Base-by-base conservation (phyloP, 2,113 vertebrate genomes). In the Equus przewalskii region DNA sequence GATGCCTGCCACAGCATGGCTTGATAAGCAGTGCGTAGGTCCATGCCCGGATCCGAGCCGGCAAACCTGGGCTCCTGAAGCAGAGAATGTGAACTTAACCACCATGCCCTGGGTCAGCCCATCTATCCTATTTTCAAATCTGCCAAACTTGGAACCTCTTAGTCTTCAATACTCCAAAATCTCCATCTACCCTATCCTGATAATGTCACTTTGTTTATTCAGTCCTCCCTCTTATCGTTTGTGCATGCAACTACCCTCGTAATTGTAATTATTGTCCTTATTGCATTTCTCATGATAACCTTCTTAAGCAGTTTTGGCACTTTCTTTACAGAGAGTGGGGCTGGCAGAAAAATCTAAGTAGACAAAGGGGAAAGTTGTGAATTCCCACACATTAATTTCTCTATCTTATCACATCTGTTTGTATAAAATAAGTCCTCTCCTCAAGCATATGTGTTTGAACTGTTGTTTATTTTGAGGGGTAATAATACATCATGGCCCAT, bases 261-360 rank as follows among this genome's bases (percentile, higher is more conserved):
- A 85, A 89, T 96, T 76, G 60, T 62, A 76, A 54, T 78, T 92
- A 89, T 72, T 88, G 49, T 94, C 75, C 70, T 80, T 41, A 88
- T 89, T 73, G 46, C n/a, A 91, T 91, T 96, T 87, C 75, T 94
- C 93, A 46, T 85, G 70, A 89, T 91, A 81, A 88, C 10, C 11
- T 46, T 88, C 6, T 49, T 95, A 67, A 73, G 78, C 6, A 94
- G 69, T 60, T 93, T 93, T 87, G 75, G 56, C 15, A 62, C 81
- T 89, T 94, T 94, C 26, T 82, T 64, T 96, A 87, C 18, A 65
- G 33, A 49, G 70, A 41, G 8, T 64, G 7, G 24, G 24, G 22
- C 65, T 65, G 6, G 8, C 86, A 91, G 84, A 69, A 93, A 95
- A 95, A 91, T 14, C 54, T 88, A 84, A 94, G 65, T 49, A 94